Conservation (phyloP, 2,797 vertebrate species). For the Cheirogaleus major region DNA sequence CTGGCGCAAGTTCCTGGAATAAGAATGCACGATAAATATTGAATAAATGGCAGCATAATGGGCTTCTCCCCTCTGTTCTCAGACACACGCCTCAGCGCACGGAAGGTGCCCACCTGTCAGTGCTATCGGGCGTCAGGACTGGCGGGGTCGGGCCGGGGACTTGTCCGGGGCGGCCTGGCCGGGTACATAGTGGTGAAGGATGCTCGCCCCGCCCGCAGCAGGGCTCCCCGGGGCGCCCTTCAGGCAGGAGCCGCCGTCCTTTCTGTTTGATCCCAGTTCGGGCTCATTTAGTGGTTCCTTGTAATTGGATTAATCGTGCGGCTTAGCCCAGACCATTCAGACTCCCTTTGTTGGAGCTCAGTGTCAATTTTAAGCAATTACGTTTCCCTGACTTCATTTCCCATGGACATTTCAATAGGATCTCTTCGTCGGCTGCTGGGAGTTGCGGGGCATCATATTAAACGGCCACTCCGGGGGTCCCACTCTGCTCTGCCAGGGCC, state of each 20-base stretch:
- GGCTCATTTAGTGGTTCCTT: not conserved
- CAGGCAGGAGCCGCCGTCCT: fast-evolving
- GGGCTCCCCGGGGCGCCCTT: not conserved
- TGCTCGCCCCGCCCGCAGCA: fast-evolving
- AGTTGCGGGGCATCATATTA: too few species aligned
- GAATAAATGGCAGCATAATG: fast-evolving
- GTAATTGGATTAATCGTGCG: not conserved
- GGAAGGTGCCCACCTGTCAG: fast-evolving
- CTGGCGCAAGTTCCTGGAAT: not conserved
- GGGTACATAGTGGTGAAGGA: fast-evolving
- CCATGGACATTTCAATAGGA: not conserved
- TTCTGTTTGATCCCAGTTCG: not conserved
- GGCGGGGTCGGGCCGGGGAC: fast-evolving
- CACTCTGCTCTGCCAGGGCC: fast-evolving
- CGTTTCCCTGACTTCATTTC: not conserved
- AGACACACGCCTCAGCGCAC: fast-evolving
- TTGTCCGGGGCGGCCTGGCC: not conserved
- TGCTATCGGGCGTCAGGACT: fast-evolving
- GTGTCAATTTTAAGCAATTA: not conserved
- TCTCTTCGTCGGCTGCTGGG: fast-evolving
- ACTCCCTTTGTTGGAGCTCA: not conserved
- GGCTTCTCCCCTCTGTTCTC: not conserved
- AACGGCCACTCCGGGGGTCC: fast-evolving
- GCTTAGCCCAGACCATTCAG: not conserved
- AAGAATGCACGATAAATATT: too few species aligned